Base-by-base conservation (phyloP, 2,113 vertebrate species). In the Uria lomvia region DNA sequence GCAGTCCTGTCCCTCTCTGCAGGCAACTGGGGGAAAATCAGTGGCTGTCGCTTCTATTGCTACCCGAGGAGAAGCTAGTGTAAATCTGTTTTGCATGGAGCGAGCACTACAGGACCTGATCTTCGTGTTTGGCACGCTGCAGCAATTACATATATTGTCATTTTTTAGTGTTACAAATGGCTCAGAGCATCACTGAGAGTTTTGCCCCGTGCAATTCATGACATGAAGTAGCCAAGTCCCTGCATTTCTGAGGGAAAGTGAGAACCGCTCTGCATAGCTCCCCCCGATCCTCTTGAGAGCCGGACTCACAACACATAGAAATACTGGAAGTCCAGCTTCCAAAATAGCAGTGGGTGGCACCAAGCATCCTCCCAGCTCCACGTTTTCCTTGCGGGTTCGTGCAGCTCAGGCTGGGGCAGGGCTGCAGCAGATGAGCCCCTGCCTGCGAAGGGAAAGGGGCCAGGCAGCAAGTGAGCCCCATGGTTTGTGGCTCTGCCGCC, bases 51-150 rank as follows among this genome's bases (percentile, higher is more conserved):
- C 67, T 76, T 83, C 76, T 9, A 62, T 29, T 60, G 59, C 30
- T 59, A 79, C 74, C 78, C 5, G 7, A 73, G 75, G 21, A 83
- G 36, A 2, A 3, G 3, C 60, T 78, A 34, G 78, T 72, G 56
- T 70, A 82, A 91, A 80, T 66, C 47, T 43, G 32, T 71, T 86
- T 81, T 67, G 49, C 56, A 65, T 12, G 1, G 62, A 76, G 53
- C 0, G 1, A 86, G 32, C 5, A 2, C 70, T 30, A 22, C 18
- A n/a, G 56, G 30, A 77, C n/a, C 22, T 2, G 0, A 63, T 63
- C 55, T 74, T 83, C 5, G 0, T 5, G 22, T n/a, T 68, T 70
- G 60, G 8, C 24, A 49, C 4, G 7, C 73, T 89, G 65, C 65
- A 91, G 87, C 79, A 87, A 6, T 87, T 82, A 43, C 43, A 23